phyloP scores from a whole-genome alignment of 2,113 vertebrate genomes.

The Pangasianodon hypophthalmus region DNA sequence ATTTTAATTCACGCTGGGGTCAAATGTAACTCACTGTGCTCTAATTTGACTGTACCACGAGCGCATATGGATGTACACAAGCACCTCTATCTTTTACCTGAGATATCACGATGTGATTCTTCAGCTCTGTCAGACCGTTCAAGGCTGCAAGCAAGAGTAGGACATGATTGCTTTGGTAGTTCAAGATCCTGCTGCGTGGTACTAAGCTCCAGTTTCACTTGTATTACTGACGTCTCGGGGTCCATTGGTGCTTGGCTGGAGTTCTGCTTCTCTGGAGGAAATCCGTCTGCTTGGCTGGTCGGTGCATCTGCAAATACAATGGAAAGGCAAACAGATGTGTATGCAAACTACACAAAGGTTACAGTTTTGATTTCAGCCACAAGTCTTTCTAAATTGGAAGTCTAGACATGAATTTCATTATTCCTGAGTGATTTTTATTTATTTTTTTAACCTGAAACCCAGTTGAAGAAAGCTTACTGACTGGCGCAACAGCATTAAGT shows the following conservation, averaged over 20 bases:
- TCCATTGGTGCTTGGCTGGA: not conserved
- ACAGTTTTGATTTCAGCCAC: not conserved
- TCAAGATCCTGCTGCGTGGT: conserved; percentile 21
- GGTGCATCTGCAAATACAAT: not conserved
- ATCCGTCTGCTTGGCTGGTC: not conserved
- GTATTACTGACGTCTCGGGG: conserved; percentile 3
- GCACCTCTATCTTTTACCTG: not conserved
- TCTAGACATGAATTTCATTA: not conserved
- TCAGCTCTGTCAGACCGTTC: not conserved
- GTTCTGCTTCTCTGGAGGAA: conserved; percentile 13
- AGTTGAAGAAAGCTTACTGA: not conserved
- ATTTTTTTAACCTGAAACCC: not conserved
- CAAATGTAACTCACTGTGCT: not conserved
- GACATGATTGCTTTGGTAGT: not conserved
- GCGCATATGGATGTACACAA: not conserved
- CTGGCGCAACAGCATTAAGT: not conserved
- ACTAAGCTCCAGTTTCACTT: conserved; percentile 41
- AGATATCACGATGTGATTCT: not conserved
- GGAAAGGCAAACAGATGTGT: not conserved
- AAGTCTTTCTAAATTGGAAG: not conserved
- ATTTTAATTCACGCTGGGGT: not conserved
- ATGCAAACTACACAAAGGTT: not conserved
- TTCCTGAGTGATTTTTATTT: not conserved
- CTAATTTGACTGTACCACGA: not conserved
- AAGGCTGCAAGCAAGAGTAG: not conserved